Evolutionary conservation across 2,888 invertebrate genomes (phyloP).

Genomic region (Pandemis corylana): DNA sequence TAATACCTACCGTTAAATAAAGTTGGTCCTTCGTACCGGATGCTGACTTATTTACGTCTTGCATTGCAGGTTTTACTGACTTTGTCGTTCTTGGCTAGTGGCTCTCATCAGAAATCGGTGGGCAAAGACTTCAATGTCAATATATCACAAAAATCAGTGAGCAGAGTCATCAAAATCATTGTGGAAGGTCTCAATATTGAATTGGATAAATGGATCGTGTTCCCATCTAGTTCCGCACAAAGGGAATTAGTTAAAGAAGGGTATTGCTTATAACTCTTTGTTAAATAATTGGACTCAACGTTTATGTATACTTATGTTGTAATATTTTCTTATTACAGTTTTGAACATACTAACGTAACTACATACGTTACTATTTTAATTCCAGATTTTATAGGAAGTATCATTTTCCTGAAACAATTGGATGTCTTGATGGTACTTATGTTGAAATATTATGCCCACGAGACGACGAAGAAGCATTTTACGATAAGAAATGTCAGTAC

Average conservation of each 20-base stretch:
- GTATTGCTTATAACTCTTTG: slow-evolving; percentile 46
- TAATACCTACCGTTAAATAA: background rate
- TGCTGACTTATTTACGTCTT: background rate
- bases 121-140: slow-evolving; percentile 64
- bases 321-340: background rate
- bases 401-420: slow-evolving; percentile 68
- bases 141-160: slow-evolving; percentile 69
- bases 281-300: background rate
- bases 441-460: slow-evolving; percentile 67
- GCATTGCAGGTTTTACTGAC: slow-evolving; percentile 60
- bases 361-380: background rate
- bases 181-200: slow-evolving; percentile 64
- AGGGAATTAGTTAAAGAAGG: slow-evolving; percentile 64
- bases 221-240: slow-evolving; percentile 56
- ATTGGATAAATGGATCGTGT: slow-evolving; percentile 59
- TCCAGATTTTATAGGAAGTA: slow-evolving; percentile 67
- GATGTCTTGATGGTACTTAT: slow-evolving; percentile 64
- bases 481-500: slow-evolving; percentile 64
- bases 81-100: slow-evolving; percentile 63
- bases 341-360: too few relatives aligned
- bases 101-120: slow-evolving; percentile 64
- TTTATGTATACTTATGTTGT: background rate
- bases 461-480: slow-evolving; percentile 69
- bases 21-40: slow-evolving; percentile 30
- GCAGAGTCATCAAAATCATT: slow-evolving; percentile 62